Evolutionary conservation across 1,140 invertebrate species (phyloP).

Genomic region (Melipona quadrifasciata): DNA sequence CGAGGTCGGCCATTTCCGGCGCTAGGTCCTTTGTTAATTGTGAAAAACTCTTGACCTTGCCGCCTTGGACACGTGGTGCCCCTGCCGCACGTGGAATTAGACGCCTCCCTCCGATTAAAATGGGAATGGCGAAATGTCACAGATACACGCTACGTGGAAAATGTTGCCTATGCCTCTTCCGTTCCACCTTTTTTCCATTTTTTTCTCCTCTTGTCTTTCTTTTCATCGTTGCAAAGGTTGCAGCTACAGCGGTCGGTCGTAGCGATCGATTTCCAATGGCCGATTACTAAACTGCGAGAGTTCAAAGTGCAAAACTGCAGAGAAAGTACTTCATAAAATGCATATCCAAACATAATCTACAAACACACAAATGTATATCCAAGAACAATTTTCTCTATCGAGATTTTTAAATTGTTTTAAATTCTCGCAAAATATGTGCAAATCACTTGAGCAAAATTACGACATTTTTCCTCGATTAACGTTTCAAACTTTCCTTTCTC

Average conservation of each 20-base stretch:
- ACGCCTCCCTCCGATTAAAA: not conserved
- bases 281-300: not conserved
- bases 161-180: not conserved
- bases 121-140: not conserved
- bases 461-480: no score
- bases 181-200: not conserved
- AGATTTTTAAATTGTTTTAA: no score
- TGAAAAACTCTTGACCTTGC: constrained; percentile 26
- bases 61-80: not conserved
- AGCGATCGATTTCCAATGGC: not conserved
- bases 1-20: constrained; percentile 9
- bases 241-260: not conserved
- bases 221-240: not conserved
- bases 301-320: not conserved
- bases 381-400: not conserved
- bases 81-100: not conserved
- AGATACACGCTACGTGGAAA: not conserved
- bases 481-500: no score
- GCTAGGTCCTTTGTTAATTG: constrained; percentile 19
- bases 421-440: no score
- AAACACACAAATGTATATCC: not conserved
- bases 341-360: not conserved
- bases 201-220: not conserved
- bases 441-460: no score
- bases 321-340: not conserved